These are phyloP conservation scores for Willisornis vidua DNA, from an alignment of 2,113 vertebrate species.

Conservation along the genomic window DNA sequence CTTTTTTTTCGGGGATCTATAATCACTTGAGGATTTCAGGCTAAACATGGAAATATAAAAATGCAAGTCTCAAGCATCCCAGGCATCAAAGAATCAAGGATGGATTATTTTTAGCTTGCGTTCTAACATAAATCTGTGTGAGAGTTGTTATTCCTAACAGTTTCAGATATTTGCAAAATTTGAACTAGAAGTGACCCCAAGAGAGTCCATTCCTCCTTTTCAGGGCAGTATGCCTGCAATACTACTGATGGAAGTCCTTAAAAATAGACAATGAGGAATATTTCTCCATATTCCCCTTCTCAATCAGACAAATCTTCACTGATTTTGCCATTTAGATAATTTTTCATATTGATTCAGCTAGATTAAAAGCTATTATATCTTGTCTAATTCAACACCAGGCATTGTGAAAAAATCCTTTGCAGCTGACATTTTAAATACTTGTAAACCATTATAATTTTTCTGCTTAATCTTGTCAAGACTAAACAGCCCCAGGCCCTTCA, in stretches of 20 bases:
- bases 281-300: background rate
- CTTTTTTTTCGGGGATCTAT: background rate
- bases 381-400: fast-evolving
- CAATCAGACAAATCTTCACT: background rate
- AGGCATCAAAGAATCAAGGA: background rate
- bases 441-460: background rate
- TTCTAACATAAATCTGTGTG: background rate
- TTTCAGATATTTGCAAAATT: background rate
- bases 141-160: background rate
- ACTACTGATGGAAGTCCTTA: background rate
- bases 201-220: background rate
- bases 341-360: background rate
- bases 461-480: background rate
- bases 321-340: background rate
- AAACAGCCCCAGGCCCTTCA: background rate
- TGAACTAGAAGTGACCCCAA: background rate
- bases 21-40: background rate
- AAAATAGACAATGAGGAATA: background rate
- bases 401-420: background rate
- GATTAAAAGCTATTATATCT: background rate
- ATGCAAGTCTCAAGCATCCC: background rate
- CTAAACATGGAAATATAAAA: background rate
- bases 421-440: background rate
- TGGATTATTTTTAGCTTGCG: background rate
- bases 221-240: background rate